A percentile compares a stretch with the other conserved stretches of the same genome.
Evolutionary conservation across 2,888 invertebrate species (phyloP).

Genomic region (Acanthoscelides obtectus): DNA sequence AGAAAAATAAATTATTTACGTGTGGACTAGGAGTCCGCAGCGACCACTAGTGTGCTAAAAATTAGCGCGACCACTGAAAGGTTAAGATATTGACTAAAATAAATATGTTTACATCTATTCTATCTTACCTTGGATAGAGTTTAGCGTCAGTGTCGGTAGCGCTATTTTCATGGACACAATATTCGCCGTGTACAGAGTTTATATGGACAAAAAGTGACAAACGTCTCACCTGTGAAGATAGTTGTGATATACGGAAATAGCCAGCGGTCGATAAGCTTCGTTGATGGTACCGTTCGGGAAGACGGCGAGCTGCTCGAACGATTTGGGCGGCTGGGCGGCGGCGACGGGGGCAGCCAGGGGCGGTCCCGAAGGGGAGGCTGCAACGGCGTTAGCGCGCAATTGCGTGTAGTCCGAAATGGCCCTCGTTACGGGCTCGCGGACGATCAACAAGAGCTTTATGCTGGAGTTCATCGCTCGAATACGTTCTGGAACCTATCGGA

Average conservation of each 20-base stretch:
- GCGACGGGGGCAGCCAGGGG: conserved; percentile 43
- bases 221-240: conserved; percentile 63
- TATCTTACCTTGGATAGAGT: too few species aligned
- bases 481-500: conserved; percentile 86
- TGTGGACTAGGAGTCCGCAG: too few species aligned
- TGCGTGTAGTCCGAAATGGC: conserved; percentile 97
- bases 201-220: not conserved
- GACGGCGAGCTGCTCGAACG: conserved; percentile 78
- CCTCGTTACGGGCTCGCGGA: conserved; percentile 92
- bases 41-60: too few species aligned
- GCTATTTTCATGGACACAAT: too few species aligned
- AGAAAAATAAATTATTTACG: too few species aligned
- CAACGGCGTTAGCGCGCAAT: conserved; percentile 76
- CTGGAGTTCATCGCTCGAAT: conserved; percentile 92
- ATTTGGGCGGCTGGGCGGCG: conserved; percentile 46
- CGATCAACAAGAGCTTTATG: conserved; percentile 86
- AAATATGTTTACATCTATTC: too few species aligned
- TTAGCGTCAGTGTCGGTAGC: too few species aligned
- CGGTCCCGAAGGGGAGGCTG: conserved; percentile 50
- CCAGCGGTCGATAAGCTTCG: conserved; percentile 75
- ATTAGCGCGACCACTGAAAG: too few species aligned
- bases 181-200: too few species aligned
- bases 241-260: conserved; percentile 86
- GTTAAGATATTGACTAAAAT: too few species aligned
- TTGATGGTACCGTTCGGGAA: conserved; percentile 79